phyloP scores from a whole-genome alignment of 1,140 invertebrate species.

The Brachionus angularis region DNA sequence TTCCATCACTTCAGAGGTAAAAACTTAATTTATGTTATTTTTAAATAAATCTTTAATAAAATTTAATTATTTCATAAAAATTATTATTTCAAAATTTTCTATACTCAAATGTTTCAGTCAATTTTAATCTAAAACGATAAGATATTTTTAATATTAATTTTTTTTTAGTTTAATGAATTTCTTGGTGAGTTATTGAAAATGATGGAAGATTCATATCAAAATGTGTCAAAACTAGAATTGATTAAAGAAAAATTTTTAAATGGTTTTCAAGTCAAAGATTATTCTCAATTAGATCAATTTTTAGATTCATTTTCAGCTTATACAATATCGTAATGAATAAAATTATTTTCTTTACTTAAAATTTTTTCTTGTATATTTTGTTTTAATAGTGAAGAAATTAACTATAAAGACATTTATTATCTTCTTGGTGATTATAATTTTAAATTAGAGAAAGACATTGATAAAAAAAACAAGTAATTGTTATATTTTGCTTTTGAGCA shows the following conservation, averaged over 20 bases:
- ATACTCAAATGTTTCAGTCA: too few species aligned
- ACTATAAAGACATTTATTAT: slow-evolving; percentile 36
- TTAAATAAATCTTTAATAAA: too few species aligned
- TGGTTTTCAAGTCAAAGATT: neutral
- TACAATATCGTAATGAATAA: slow-evolving; percentile 2
- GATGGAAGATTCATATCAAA: neutral
- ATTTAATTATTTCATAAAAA: too few species aligned
- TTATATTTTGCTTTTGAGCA: neutral
- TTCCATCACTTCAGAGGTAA: slow-evolving; percentile 11
- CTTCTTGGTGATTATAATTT: slow-evolving; percentile 24
- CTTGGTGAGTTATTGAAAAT: neutral
- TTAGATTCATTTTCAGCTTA: neutral
- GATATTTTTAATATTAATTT: neutral
- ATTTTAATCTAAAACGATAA: too few species aligned
- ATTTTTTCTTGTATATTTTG: slow-evolving; percentile 6
- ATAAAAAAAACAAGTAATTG: neutral
- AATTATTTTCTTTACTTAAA: neutral
- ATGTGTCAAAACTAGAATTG: neutral
- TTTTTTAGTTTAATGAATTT: slow-evolving; percentile 33
- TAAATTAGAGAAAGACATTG: slow-evolving; percentile 20
- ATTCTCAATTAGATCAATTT: neutral
- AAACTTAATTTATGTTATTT: neutral
- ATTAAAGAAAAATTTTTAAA: neutral
- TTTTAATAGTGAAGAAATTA: neutral
- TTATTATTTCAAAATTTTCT: too few species aligned